These are phyloP conservation scores for Arremon brunneinucha DNA, from an alignment of 2,797 vertebrate genomes.

Conservation along the genomic window DNA sequence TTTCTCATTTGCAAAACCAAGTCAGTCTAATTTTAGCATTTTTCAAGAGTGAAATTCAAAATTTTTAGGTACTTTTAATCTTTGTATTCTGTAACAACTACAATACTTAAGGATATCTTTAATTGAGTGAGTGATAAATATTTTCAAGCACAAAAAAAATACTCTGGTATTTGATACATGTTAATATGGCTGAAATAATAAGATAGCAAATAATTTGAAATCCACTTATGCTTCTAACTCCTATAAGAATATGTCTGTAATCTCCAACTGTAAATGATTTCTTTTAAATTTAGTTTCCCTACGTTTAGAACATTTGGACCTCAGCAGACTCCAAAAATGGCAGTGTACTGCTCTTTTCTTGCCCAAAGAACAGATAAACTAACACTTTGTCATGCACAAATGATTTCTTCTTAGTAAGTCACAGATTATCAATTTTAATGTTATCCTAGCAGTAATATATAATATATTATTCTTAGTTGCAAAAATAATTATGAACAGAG, in stretches of 20 bases:
- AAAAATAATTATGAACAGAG: slow-evolving; percentile 37
- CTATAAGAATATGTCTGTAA: neutral
- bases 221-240: neutral
- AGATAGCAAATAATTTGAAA: neutral
- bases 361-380: slow-evolving; percentile 24
- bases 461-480: slow-evolving; percentile 38
- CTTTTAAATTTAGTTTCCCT: neutral
- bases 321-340: neutral
- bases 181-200: neutral
- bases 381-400: slow-evolving; percentile 7
- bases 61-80: neutral
- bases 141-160: neutral
- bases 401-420: neutral
- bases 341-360: neutral
- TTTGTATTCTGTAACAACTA: neutral
- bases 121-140: neutral
- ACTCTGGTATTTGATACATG: neutral
- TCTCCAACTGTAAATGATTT: neutral
- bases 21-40: neutral
- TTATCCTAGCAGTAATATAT: slow-evolving; percentile 26
- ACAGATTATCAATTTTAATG: slow-evolving; percentile 33
- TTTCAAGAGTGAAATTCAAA: neutral
- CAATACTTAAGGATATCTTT: neutral
- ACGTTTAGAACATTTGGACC: neutral
- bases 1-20: neutral